phyloP scores from a whole-genome alignment of 2,113 vertebrate genomes.

The Aptenodytes forsteri region DNA sequence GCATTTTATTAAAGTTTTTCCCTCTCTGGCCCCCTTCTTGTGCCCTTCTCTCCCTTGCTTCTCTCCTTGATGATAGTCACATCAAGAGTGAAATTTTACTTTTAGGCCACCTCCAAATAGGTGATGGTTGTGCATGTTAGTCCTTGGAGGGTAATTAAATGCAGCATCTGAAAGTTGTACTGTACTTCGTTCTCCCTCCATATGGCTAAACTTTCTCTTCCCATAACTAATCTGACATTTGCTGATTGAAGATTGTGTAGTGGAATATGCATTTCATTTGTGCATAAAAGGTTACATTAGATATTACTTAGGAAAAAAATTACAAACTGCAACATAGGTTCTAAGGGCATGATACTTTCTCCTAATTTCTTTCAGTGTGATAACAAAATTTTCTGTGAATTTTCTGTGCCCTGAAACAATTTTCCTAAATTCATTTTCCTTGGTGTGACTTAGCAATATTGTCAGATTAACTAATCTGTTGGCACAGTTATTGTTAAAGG shows the following conservation, averaged over 20 bases:
- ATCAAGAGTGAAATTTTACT: slow-evolving; percentile 4
- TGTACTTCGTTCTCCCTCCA: background rate
- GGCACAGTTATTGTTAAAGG: background rate
- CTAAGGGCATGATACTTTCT: background rate
- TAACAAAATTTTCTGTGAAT: background rate
- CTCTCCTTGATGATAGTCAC: background rate
- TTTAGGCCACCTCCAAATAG: background rate
- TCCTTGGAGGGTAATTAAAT: slow-evolving; percentile 3
- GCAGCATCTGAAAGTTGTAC: background rate
- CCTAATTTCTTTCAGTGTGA: background rate
- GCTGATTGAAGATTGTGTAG: background rate
- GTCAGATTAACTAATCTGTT: background rate
- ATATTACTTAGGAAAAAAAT: background rate
- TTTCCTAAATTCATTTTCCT: background rate
- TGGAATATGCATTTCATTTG: background rate
- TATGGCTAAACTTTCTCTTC: background rate
- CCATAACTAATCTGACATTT: slow-evolving; percentile 1
- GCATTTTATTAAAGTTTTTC: background rate
- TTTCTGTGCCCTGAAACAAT: background rate
- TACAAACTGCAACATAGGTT: background rate
- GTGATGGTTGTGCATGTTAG: background rate
- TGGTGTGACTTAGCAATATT: background rate
- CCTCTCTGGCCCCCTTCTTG: background rate
- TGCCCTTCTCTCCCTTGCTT: background rate
- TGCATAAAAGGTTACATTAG: background rate